phyloP scores from a whole-genome alignment of 2,797 vertebrate species.

The Micrastur ruficollis region DNA sequence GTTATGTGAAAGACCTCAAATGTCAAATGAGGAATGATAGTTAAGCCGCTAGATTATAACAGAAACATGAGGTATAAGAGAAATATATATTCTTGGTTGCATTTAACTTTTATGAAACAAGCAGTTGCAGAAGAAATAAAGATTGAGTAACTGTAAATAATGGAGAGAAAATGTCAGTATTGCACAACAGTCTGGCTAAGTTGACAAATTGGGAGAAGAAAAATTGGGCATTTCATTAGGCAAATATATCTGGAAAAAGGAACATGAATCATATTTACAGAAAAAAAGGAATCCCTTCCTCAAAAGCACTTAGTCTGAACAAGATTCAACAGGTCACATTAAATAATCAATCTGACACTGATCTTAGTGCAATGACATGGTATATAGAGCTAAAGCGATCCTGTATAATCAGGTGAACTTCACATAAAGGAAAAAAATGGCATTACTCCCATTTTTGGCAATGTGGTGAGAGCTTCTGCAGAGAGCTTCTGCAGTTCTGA shows the following conservation, averaged over 20 bases:
- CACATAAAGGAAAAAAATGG: neutral
- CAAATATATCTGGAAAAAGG: neutral
- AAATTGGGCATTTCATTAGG: neutral
- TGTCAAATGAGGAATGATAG: neutral
- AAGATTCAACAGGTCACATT: neutral
- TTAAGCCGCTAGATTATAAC: neutral
- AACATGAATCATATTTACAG: neutral
- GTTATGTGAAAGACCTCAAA: neutral
- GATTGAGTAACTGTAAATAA: neutral
- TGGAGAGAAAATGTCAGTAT: neutral
- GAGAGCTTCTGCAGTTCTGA: neutral
- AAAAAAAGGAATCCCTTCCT: neutral
- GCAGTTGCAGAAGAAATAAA: neutral
- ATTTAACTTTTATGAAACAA: neutral
- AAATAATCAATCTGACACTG: neutral
- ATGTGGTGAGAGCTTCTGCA: neutral
- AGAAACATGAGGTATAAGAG: neutral
- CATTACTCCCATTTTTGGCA: neutral
- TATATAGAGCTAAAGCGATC: neutral
- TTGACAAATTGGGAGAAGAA: neutral
- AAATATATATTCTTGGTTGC: neutral
- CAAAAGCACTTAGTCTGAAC: neutral
- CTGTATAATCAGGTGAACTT: neutral
- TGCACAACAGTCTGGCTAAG: neutral
- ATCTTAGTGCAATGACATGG: neutral